Conservation (phyloP, 2,797 vertebrate species). For the Discoglossus pictus region DNA sequence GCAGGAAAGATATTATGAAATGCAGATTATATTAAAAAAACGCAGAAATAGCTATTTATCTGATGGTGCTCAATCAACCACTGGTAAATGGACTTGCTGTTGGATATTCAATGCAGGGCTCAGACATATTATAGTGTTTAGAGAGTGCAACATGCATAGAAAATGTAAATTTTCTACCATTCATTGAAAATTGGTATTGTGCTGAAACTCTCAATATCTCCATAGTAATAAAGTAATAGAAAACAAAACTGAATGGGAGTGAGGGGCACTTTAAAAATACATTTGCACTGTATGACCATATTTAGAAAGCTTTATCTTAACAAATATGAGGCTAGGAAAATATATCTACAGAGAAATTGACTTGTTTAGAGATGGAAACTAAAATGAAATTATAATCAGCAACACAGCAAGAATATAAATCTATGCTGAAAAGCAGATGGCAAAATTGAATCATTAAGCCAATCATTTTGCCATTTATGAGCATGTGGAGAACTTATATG, state of each 20-base stretch:
- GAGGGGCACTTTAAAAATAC: constrained; percentile 22
- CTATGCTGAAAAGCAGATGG: constrained; percentile 58
- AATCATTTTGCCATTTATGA: constrained; percentile 62
- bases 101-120: constrained; percentile 27
- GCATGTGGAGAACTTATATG: constrained; percentile 55
- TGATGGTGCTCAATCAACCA: not conserved
- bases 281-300: constrained; percentile 23
- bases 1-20: constrained; percentile 7
- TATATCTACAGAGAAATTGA: constrained; percentile 60
- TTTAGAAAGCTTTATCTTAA: constrained; percentile 46
- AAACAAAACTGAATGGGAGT: constrained; percentile 15
- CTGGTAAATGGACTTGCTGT: not conserved
- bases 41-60: not conserved
- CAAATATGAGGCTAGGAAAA: constrained; percentile 57
- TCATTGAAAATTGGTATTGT: constrained; percentile 35
- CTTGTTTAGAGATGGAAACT: constrained; percentile 55
- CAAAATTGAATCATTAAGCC: constrained; percentile 54
- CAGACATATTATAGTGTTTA: not conserved
- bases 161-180: constrained; percentile 44
- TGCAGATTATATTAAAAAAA: not conserved
- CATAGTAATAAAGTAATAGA: constrained; percentile 35
- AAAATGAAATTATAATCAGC: constrained; percentile 64
- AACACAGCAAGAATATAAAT: constrained; percentile 54
- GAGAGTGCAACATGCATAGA: constrained; percentile 19
- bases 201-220: constrained; percentile 30